Evolutionary conservation across 2,888 invertebrate species (phyloP).

Genomic region (Drosophila testacea): DNA sequence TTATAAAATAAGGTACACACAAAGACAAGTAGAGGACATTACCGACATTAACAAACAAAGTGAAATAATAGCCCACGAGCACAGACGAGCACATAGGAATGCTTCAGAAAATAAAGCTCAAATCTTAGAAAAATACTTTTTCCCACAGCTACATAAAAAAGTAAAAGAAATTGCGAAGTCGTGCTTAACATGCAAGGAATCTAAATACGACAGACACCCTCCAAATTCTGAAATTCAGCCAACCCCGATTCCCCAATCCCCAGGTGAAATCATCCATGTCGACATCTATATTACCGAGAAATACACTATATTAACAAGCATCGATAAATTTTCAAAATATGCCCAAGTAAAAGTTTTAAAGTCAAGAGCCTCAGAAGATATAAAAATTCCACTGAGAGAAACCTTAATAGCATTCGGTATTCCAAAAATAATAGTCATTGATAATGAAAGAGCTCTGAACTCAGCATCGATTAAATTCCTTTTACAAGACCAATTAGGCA

Average conservation of each 20-base stretch:
- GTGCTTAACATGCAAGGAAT: neutral
- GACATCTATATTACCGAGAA: neutral
- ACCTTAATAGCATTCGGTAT: too few relatives aligned
- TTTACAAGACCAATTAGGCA: too few relatives aligned
- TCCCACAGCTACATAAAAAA: neutral
- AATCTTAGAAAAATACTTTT: constrained; percentile 4
- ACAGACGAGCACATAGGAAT: neutral
- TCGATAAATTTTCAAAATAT: too few relatives aligned
- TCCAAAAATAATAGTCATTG: too few relatives aligned
- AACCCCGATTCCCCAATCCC: neutral
- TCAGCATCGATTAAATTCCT: too few relatives aligned
- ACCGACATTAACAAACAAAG: neutral
- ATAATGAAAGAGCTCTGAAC: too few relatives aligned
- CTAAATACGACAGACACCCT: constrained; percentile 1
- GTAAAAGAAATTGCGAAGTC: neutral
- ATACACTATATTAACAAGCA: neutral
- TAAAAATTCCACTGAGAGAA: too few relatives aligned
- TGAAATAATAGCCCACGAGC: neutral
- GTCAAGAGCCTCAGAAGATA: too few relatives aligned
- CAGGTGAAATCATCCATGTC: too few relatives aligned
- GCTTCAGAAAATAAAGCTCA: neutral
- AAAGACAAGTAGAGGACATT: neutral
- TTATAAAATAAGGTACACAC: constrained; percentile 1
- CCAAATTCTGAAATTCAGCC: too few relatives aligned
- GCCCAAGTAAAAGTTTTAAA: too few relatives aligned